Percentiles rank a stretch among this genome's conserved stretches.
Conservation (phyloP, 2,797 vertebrate genomes). For the Malacoraja senta region DNA sequence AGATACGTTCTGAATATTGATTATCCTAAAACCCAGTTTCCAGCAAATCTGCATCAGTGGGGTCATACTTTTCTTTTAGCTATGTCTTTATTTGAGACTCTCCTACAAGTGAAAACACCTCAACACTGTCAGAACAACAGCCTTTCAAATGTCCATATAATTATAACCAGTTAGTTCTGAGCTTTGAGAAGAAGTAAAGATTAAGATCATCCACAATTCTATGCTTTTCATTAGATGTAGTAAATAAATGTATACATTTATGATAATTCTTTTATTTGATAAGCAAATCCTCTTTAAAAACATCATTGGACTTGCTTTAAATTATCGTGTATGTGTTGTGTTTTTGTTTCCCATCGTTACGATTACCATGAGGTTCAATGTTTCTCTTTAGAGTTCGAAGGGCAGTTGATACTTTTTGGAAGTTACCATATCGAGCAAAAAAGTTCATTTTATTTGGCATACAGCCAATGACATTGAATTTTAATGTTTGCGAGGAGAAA, state of each 20-base stretch:
- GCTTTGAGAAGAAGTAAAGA: neutral
- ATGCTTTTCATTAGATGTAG: neutral
- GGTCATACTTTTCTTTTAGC: no score
- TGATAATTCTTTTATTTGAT: neutral
- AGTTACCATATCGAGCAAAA: slow-evolving; percentile 71
- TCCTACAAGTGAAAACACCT: no score
- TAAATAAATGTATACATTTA: neutral
- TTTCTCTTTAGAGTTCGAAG: slow-evolving; percentile 61
- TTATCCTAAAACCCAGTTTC: no score
- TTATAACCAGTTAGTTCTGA: neutral
- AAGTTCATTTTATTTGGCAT: slow-evolving; percentile 69
- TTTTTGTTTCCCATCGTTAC: slow-evolving; percentile 18
- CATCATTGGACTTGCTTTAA: neutral
- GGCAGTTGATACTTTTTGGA: slow-evolving; percentile 61
- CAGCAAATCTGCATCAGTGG: no score
- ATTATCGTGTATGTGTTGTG: slow-evolving; percentile 31
- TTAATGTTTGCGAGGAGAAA: slow-evolving; percentile 59
- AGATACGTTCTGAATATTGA: no score
- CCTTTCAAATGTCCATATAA: neutral
- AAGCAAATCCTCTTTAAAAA: neutral
- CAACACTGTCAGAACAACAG: neutral
- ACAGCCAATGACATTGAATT: slow-evolving; percentile 64
- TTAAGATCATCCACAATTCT: neutral
- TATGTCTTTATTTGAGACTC: neutral
- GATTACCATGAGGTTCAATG: neutral